Evolutionary conservation across 2,888 invertebrate species (phyloP).

Genomic region (Caradrina clavipalpis): DNA sequence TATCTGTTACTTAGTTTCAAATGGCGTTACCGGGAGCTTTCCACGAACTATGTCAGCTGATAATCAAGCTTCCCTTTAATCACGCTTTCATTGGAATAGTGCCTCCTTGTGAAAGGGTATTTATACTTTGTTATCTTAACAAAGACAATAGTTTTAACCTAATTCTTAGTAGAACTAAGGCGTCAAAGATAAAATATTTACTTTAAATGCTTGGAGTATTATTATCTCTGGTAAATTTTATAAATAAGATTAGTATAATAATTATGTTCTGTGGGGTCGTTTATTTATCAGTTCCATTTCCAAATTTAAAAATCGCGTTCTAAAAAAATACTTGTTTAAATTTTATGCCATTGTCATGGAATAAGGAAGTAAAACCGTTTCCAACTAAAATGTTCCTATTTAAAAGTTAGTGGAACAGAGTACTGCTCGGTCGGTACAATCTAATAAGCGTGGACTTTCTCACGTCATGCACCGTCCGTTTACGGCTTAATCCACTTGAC

Average conservation of each 20-base stretch:
- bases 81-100: not conserved
- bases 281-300: not conserved
- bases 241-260: too few species aligned
- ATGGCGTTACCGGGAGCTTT: not conserved
- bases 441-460: conserved; percentile 38
- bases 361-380: not conserved
- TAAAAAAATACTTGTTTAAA: too few species aligned
- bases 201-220: too few species aligned
- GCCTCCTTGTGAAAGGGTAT: conserved; percentile 3
- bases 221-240: too few species aligned
- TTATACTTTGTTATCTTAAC: not conserved
- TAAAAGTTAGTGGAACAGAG: conserved; percentile 13
- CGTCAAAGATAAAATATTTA: not conserved
- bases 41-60: not conserved
- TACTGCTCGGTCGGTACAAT: conserved; percentile 15
- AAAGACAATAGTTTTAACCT: not conserved
- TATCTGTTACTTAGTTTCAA: conserved; percentile 15
- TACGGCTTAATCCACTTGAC: conserved; percentile 43
- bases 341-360: not conserved
- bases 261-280: not conserved
- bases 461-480: conserved; percentile 48
- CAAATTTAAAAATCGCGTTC: not conserved
- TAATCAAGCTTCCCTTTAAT: conserved; percentile 5
- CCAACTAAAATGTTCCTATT: conserved; percentile 6
- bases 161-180: not conserved